These are phyloP conservation scores for Sabatieria punctata DNA, from an alignment of 2,888 invertebrate genomes.

Conservation along the genomic window DNA sequence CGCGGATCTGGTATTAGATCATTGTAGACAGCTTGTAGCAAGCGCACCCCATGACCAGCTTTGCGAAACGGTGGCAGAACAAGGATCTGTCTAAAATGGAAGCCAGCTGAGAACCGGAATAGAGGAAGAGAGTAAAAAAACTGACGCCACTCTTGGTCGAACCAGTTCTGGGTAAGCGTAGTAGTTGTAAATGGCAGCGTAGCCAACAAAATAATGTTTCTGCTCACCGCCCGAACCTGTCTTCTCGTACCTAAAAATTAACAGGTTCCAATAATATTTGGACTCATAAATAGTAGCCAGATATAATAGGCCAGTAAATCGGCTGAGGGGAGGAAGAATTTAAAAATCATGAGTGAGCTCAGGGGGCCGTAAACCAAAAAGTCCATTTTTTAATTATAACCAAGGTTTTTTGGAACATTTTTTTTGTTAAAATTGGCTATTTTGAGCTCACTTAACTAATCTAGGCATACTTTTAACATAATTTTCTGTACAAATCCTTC, in stretches of 20 bases:
- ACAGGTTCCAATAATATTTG: no score
- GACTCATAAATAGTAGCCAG: no score
- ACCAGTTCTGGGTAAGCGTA: slow-evolving; percentile 74
- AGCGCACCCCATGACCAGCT: slow-evolving; percentile 60
- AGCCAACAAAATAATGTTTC: slow-evolving; percentile 62
- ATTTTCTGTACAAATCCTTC: no score
- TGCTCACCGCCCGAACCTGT: slow-evolving; percentile 29
- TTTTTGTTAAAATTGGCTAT: no score
- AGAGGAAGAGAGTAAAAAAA: slow-evolving; percentile 1
- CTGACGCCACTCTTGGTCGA: slow-evolving; percentile 57
- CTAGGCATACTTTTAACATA: no score
- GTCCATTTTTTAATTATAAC: no score
- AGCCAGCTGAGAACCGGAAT: background rate
- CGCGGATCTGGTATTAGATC: slow-evolving; percentile 40
- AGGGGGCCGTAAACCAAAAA: no score
- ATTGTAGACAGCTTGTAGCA: slow-evolving; percentile 49
- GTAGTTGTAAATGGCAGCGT: slow-evolving; percentile 78
- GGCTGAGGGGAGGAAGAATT: no score
- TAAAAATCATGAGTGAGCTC: no score
- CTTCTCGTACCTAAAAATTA: slow-evolving; percentile 33
- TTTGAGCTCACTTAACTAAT: no score
- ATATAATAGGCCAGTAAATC: no score
- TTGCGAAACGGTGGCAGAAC: slow-evolving; percentile 78
- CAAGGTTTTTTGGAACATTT: no score
- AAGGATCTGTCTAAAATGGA: slow-evolving; percentile 55